Evolutionary conservation across 2,113 vertebrate genomes (phyloP), one percentile per base, ranked within the genome.

Genomic region (Australoheros scitulus): DNA sequence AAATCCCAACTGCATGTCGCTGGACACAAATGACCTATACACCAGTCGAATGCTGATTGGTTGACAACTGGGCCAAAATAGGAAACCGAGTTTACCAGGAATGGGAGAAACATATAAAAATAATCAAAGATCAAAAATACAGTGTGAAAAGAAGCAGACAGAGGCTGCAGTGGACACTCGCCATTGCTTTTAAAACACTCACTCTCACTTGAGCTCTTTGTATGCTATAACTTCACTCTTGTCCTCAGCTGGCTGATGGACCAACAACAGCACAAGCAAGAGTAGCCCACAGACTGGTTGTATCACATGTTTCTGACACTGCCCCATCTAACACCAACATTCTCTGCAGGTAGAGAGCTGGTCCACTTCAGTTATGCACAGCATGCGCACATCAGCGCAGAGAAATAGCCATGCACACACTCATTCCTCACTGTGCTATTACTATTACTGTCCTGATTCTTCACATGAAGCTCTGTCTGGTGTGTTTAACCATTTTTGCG

Each of bases 151-250:
- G 61, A 22, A 41, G 34, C 61, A 64, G n/a, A 64, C 20, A 64
- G 36, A 1, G 1, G 6, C 61, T 41, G 61, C 61, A 64, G 61
- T 41, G 61, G 34, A 64, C 34, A 64, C 61, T 1, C 41, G 11
- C 3, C n/a, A 64, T 1, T 43, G 13, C 24, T 43, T 65, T 65
- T 24, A 65, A 43, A 34, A 34, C 34, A 65, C n/a, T 43, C 63
- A 3, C 36, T 65, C n/a, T 43, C 63, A 3, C 36, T 65, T 65
- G 36, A 65, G 63, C n/a, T 65, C 63, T 24, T 65, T 65, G 36
- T 65, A 65, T 3, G 22, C 24, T 65, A 26, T 6, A 43, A 26
- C 13, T 17, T 24, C 0, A 0, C 0, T 43, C 0, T 65, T 65
- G 24, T 65, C 38, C 2, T 1, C 15, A 15, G 38, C 63, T 65